Percentiles rank a stretch among this genome's conserved stretches.
These are phyloP conservation scores for Diplogasteroides magnus DNA, from an alignment of 1,140 invertebrate genomes.

Conservation along the genomic window DNA sequence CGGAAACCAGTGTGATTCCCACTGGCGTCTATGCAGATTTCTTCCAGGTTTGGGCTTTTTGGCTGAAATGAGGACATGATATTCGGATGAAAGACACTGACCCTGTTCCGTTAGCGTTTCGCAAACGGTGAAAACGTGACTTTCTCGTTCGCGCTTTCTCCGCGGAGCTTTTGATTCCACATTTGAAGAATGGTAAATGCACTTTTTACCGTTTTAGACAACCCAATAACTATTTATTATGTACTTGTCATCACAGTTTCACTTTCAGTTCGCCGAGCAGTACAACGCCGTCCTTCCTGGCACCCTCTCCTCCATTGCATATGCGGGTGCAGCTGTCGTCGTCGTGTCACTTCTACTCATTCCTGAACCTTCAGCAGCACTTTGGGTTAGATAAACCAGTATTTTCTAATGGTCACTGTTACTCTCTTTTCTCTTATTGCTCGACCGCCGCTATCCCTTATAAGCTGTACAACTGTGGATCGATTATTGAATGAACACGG, in stretches of 20 bases:
- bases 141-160: not conserved
- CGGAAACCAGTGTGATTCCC: constrained; percentile 74
- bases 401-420: no score
- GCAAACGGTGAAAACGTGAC: not conserved
- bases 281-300: constrained; percentile 52
- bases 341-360: constrained; percentile 89
- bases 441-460: no score
- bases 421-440: no score
- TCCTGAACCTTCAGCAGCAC: constrained; percentile 80
- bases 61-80: no score
- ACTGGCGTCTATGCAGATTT: constrained; percentile 89
- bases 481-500: no score
- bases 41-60: constrained; percentile 75
- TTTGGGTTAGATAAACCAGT: constrained; percentile 76
- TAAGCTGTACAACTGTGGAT: no score
- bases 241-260: not conserved
- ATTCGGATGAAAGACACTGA: no score
- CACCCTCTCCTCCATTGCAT: constrained; percentile 83
- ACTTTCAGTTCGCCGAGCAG: constrained; percentile 50
- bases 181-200: no score
- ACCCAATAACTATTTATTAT: no score
- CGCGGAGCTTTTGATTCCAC: no score
- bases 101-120: not conserved
- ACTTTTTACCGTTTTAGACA: no score
- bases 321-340: constrained; percentile 88